Evolutionary conservation across 2,888 invertebrate genomes (phyloP), one percentile per base, ranked within the genome.

Genomic region (Eueremaeus valkanovi): DNA sequence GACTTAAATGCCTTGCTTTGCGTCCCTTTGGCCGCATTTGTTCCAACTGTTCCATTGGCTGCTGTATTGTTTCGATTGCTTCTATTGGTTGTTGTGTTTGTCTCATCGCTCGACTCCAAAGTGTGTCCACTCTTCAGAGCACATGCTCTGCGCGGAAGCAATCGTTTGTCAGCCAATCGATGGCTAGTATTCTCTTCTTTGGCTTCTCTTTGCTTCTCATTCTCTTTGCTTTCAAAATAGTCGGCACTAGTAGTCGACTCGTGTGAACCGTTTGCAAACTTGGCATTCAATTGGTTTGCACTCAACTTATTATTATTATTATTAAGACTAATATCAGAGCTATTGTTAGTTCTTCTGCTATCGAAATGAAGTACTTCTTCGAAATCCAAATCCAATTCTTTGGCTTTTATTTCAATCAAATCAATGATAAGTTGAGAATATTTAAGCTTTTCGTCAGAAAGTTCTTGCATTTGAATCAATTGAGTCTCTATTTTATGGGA

Each of bases 381-480:
- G 24, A 42, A 42, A 40, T 68, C 40, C 6, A 68, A 42, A 24
- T 78, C 78, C 42, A 78, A 77, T 72, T 78, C 73, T 58, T 73
- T 51, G 33, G 68, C 33, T 68, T 77, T 78, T 16, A 36, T 58
- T 29, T 78, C 78, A 16, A 78, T 55, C 40, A 73, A 73, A 40
- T 78, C 78, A n/a, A 70, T 33, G 13, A 76, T 75, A 21, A 27
- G 24, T 55, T 77, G 76, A 21, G 73, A 70, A 49, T 73, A 33
- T 21, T 16, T 33, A n/a, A 78, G 45, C 49, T 77, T 78, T 6
- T 74, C 72, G 68, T 78, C 78, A 11, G 75, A 49, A 6, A 77
- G 31, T 33, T 76, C 75, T 75, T 78, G 77, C 1, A 78, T 73
- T 66, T 73, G 55, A 27, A 75, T 36, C 16, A 75, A 36, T 61